A percentile compares a stretch with the other conserved stretches of the same genome.
phyloP scores from a whole-genome alignment of 2,797 vertebrate species.

The Aeoliscus strigatus region DNA sequence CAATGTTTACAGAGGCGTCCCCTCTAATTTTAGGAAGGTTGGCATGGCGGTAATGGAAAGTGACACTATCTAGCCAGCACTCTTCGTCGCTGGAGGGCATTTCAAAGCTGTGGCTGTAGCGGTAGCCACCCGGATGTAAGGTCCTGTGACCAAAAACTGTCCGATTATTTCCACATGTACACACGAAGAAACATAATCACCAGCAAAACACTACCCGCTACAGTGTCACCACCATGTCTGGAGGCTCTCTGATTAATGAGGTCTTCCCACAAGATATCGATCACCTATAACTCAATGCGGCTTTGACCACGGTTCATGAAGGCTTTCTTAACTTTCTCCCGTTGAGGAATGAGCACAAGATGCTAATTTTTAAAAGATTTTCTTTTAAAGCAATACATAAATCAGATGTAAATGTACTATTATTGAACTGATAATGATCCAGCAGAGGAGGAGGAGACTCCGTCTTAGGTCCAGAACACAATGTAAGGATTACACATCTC shows the following conservation, averaged over 20 bases:
- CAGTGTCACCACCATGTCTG: conserved; percentile 11
- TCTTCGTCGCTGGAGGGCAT: conserved; percentile 51
- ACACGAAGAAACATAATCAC: conserved; percentile 11
- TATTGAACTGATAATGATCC: no score
- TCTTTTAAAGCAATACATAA: no score
- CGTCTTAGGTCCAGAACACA: no score
- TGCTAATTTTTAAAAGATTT: no score
- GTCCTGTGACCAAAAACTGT: conserved; percentile 35
- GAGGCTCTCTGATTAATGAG: conserved; percentile 9
- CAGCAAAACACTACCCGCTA: conserved; percentile 9
- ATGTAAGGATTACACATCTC: no score
- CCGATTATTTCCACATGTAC: conserved; percentile 39
- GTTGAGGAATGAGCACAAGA: no score
- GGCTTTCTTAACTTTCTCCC: no score
- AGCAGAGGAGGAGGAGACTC: no score
- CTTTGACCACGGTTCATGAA: no score
- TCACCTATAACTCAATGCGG: no score
- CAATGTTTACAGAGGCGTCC: conserved; percentile 58
- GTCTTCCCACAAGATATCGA: no score
- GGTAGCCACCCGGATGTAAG: conserved; percentile 33
- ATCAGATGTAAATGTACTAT: no score
- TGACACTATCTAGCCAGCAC: conserved; percentile 64
- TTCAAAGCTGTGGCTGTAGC: conserved; percentile 42
- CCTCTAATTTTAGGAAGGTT: conserved; percentile 56
- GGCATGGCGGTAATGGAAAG: conserved; percentile 62